Conservation (phyloP, 2,888 invertebrate genomes). For the Cheilosia variabilis region DNA sequence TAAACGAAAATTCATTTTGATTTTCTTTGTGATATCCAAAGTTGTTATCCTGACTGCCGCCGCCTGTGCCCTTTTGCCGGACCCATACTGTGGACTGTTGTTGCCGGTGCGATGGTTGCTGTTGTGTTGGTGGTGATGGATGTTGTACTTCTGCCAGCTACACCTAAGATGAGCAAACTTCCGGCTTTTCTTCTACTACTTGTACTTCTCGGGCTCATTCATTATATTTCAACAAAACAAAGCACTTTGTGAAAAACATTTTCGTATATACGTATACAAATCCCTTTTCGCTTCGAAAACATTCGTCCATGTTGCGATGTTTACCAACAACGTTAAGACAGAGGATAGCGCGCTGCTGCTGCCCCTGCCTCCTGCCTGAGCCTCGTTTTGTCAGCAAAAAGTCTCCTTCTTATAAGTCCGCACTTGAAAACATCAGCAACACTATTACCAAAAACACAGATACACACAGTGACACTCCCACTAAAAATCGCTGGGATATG, state of each 20-base stretch:
- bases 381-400: background rate
- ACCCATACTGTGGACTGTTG: background rate
- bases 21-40: conserved; percentile 61
- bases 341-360: background rate
- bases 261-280: conserved; percentile 2
- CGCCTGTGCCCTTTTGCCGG: conserved; percentile 42
- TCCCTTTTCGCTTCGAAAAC: conserved; percentile 27
- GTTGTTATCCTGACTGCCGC: conserved; percentile 46
- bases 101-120: background rate
- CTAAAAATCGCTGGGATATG: conserved; percentile 32
- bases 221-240: conserved; percentile 64
- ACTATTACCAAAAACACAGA: conserved; percentile 39
- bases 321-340: conserved; percentile 33
- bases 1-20: conserved; percentile 65
- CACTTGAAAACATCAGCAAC: conserved; percentile 68
- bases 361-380: background rate
- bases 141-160: conserved; percentile 7
- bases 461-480: conserved; percentile 55
- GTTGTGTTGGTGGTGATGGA: background rate
- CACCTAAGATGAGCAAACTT: conserved; percentile 58
- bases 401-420: conserved; percentile 21
- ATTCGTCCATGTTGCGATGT: conserved; percentile 16
- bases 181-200: conserved; percentile 45
- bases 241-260: conserved; percentile 51
- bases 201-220: conserved; percentile 34